phyloP scores from a whole-genome alignment of 2,888 invertebrate species.

The Chalcosyrphus nemorum region DNA sequence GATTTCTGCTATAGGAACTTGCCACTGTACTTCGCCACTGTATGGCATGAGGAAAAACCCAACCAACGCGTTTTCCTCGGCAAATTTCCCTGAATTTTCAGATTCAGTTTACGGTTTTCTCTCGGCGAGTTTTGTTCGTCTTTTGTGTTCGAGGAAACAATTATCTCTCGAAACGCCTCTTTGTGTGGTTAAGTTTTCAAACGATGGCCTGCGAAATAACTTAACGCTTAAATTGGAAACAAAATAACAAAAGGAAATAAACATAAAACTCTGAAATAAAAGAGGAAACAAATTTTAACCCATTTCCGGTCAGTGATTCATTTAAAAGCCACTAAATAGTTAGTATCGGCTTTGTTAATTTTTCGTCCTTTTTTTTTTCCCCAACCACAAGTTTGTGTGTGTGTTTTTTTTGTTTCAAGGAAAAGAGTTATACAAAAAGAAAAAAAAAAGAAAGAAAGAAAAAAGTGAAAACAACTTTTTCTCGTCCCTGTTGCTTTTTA shows the following conservation, averaged over 20 bases:
- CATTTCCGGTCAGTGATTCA: conserved; percentile 28
- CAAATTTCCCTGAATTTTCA: conserved; percentile 53
- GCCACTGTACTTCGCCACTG: conserved; percentile 38
- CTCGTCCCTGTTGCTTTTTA: conserved; percentile 25
- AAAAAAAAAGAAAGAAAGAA: no score
- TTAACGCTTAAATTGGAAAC: neutral
- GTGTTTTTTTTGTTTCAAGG: neutral
- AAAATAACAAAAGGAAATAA: neutral
- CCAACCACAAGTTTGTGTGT: neutral
- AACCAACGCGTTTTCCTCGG: conserved; percentile 33
- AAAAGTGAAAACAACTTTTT: conserved; percentile 18
- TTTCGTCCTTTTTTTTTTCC: neutral
- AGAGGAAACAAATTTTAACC: neutral
- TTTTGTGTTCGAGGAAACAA: conserved; percentile 27
- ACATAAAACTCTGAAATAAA: neutral
- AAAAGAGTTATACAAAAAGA: conserved; percentile 2
- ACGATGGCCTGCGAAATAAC: conserved; percentile 53
- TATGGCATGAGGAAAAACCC: neutral
- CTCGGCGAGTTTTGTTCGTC: conserved; percentile 74
- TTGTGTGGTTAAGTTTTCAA: conserved; percentile 16
- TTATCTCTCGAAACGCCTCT: neutral
- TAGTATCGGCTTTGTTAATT: neutral
- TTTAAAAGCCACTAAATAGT: conserved; percentile 3
- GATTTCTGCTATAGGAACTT: conserved; percentile 3
- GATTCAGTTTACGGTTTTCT: conserved; percentile 74